Evolutionary conservation across 23 tunicate genomes (phyloP).

Genomic region (Corella eumyota): DNA sequence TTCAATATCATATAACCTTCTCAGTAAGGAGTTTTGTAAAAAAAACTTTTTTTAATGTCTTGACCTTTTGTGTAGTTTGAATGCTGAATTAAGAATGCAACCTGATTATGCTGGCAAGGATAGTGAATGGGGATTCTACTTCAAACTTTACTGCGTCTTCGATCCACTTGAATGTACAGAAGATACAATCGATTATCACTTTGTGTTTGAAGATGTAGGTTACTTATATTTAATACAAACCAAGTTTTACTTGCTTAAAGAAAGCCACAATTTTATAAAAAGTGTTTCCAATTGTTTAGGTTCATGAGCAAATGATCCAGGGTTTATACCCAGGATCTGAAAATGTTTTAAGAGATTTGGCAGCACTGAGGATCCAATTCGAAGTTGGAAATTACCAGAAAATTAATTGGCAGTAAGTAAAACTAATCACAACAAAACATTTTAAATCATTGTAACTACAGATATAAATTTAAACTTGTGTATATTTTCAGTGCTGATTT

Average conservation of each 20-base stretch:
- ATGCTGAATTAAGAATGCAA: constrained; percentile 11
- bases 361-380: constrained; percentile 76
- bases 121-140: constrained; percentile 65
- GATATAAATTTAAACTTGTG: neutral
- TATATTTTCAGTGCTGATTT: constrained; percentile 34
- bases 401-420: constrained; percentile 51
- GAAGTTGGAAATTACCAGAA: constrained; percentile 53
- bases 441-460: neutral
- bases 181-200: constrained; percentile 78
- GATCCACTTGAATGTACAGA: constrained; percentile 56
- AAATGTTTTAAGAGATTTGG: constrained; percentile 51
- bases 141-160: constrained; percentile 83
- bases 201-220: constrained; percentile 86
- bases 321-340: constrained; percentile 76
- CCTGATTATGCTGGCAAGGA: constrained; percentile 23
- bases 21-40: too few species aligned
- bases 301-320: constrained; percentile 86
- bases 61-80: constrained; percentile 34
- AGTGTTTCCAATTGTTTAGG: too few species aligned
- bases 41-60: neutral
- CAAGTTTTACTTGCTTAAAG: neutral
- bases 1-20: neutral
- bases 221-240: neutral
- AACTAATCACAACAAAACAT: neutral
- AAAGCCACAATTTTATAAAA: too few species aligned